phyloP scores from a whole-genome alignment of 2,888 invertebrate genomes.

The Lasius platythorax region DNA sequence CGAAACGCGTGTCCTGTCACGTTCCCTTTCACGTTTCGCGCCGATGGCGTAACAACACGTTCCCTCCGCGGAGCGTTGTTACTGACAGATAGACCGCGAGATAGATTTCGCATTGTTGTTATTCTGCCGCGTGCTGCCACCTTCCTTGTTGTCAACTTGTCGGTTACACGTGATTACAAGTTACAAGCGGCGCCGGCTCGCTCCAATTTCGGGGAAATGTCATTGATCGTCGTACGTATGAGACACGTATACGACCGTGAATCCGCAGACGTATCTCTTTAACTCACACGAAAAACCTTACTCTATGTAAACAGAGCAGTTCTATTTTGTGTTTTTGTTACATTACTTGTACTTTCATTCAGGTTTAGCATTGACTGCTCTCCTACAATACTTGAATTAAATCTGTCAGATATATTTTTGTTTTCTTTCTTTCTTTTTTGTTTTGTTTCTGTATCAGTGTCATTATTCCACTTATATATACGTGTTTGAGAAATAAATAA shows the following conservation, averaged over 20 bases:
- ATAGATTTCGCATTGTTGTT: conserved; percentile 75
- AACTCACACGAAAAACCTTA: neutral
- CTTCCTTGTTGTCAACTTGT: conserved; percentile 73
- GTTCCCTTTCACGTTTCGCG: conserved; percentile 45
- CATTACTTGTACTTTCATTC: neutral
- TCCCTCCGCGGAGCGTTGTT: conserved; percentile 42
- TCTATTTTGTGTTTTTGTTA: neutral
- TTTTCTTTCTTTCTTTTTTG: neutral
- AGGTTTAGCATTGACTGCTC: neutral
- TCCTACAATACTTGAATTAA: neutral
- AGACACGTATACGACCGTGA: neutral
- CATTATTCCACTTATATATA: neutral
- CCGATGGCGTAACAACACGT: conserved; percentile 17
- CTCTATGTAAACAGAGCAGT: neutral
- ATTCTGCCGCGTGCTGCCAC: conserved; percentile 78
- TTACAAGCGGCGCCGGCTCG: conserved; percentile 52
- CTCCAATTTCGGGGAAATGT: conserved; percentile 21
- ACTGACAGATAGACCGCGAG: conserved; percentile 76
- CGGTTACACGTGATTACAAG: conserved; percentile 75
- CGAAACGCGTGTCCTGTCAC: conserved; percentile 73
- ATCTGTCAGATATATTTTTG: neutral
- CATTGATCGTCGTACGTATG: neutral
- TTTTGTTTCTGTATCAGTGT: no score
- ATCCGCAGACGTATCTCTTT: neutral
- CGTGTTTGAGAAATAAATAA: neutral